Base-by-base conservation (phyloP, 2,797 vertebrate genomes). In the Loris lydekkerianus region DNA sequence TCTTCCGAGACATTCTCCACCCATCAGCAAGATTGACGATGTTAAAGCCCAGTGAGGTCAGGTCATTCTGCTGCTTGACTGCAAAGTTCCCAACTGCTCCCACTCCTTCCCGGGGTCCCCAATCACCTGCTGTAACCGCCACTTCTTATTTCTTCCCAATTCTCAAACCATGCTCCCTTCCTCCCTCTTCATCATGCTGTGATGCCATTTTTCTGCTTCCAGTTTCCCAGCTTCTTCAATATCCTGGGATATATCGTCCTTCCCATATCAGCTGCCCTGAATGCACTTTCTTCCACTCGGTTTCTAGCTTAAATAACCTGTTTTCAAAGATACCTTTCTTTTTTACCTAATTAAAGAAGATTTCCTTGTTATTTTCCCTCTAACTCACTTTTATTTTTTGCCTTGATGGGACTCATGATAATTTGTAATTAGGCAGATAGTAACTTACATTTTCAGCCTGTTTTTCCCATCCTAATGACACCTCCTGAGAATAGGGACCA, bases 11-110 rank as follows among this genome's bases (percentile, higher is more conserved):
- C 25, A 3, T 84, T 72, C 53, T 88, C 60, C 31, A 53, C 78
- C 70, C 46, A 34, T 85, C 58, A 94, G 53, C 58, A 93, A 67
- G 90, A 83, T 13, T 9, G 69, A 88, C 75, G 67, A n/a, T 31
- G 56, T 75, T 34, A 20, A 67, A 87, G 67, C 63, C 73, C 81
- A 60, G 9, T 69, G 69, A n/a, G 21, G 53, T 40, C n/a, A 43
- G 40, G 56, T 77, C 37, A 69, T 92, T 87, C 49, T 91, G 40
- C n/a, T 43, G 43, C 85, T 86, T 49, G 27, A 75, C 61, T 88
- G 83, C 86, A 15, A 53, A 67, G 61, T 86, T 90, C 61, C 92
- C 73, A 73, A 2, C 56, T 89, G 27, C 40, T 53, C 34, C 10
- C 6, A 23, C 31, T 81, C 46, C 20, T n/a, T 37, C 58, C 5